Percentiles rank a stretch among this genome's conserved stretches.
phyloP scores from a whole-genome alignment of 1,140 invertebrate genomes.

The Trissolcus basalis region DNA sequence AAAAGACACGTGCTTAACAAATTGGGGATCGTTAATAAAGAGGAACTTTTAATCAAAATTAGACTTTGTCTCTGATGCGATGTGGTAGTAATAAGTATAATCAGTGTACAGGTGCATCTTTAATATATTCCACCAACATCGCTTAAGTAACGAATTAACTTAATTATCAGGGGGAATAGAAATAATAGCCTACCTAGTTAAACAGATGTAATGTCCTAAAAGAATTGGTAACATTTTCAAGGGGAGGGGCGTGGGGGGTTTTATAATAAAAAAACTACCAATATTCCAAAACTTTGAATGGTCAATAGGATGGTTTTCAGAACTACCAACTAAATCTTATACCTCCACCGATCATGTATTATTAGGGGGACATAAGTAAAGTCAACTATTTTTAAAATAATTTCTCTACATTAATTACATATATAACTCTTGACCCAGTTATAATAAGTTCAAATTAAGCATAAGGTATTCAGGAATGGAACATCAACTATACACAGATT shows the following conservation, averaged over 20 bases:
- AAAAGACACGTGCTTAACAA: too few species aligned
- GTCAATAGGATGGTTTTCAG: too few species aligned
- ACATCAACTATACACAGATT: slow-evolving; percentile 1
- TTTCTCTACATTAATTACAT: slow-evolving; percentile 6
- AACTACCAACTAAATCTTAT: too few species aligned
- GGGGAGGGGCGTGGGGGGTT: too few species aligned
- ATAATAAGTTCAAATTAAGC: slow-evolving; percentile 1
- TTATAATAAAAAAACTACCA: too few species aligned
- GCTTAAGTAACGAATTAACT: background rate
- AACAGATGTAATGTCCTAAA: slow-evolving; percentile 12
- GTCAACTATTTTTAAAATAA: slow-evolving; percentile 1
- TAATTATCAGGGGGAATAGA: slow-evolving; percentile 1
- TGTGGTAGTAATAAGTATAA: too few species aligned
- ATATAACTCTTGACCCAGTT: slow-evolving; percentile 9
- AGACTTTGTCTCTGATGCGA: too few species aligned
- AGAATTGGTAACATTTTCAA: slow-evolving; percentile 1
- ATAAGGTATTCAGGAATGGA: background rate
- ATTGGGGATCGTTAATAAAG: too few species aligned
- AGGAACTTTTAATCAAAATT: too few species aligned
- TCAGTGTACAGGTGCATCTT: background rate
- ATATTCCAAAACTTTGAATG: too few species aligned
- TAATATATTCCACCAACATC: slow-evolving; percentile 10
- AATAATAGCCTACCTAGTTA: slow-evolving; percentile 23
- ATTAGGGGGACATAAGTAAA: background rate
- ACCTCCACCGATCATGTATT: too few species aligned